Base-by-base conservation (phyloP, 2,113 vertebrate species). In the Fulmarus glacialis region DNA sequence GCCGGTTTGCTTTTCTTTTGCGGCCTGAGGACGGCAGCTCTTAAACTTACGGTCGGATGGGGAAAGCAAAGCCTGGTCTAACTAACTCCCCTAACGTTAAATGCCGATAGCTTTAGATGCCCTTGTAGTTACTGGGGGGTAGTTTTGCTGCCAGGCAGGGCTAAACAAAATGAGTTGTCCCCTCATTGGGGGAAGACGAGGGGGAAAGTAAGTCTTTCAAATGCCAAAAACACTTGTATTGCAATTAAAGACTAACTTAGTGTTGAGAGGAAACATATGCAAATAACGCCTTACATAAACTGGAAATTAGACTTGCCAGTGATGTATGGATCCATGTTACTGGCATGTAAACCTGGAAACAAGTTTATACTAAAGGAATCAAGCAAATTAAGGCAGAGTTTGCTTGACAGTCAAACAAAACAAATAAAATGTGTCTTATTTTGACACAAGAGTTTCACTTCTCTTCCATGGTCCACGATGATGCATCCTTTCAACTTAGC, bases 221-320 rank as follows among this genome's bases (percentile, higher is more conserved):
- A 29, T 6, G 9, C 15, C 22, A 7, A 0, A 8, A 22, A 1
- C 19, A 1, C 8, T 38, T 9, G 27, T 8, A 5, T 21, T 63
- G 72, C 27, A 4, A 1, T 27, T 34, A 10, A 38, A 34, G 45
- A 12, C 15, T 8, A 11, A 5, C 29, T 4, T 13, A 4, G 30
- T 6, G 20, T 13, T 17, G 27, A 27, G 45, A 36, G 16, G 58
- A 38, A 78, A 29, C 3, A 11, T 20, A 0, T 8, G 17, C 32
- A 20, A 75, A n/a, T 27, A 4, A 4, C 0, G 1, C 66, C n/a
- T 48, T 15, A 14, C 2, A 1, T 12, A 34, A 47, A 18, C 13
- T 38, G 34, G 40, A 66, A 43, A 6, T 50, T 2, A 2, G 52
- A 34, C 29, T 18, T 47, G 9, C 3, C 8, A 3, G 36, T 12